phyloP scores from a whole-genome alignment of 1,140 invertebrate species.

The Lithobius niger region DNA sequence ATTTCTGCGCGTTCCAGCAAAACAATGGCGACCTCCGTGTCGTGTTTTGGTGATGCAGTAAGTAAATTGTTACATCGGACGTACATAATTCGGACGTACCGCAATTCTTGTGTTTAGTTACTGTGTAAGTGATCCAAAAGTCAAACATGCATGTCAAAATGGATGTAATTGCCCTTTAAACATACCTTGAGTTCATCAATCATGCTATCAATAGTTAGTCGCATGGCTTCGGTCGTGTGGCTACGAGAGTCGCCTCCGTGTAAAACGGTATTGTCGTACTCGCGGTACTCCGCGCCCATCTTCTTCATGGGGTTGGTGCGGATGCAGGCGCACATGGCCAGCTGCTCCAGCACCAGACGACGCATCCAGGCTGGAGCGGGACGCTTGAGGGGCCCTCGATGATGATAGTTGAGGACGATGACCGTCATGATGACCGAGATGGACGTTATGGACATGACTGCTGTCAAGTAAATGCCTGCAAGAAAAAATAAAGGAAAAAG shows the following conservation, averaged over 20 bases:
- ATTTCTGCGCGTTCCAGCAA: too few species aligned
- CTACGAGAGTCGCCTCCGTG: neutral
- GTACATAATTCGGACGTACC: too few species aligned
- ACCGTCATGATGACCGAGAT: conserved; percentile 40
- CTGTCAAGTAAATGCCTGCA: conserved; percentile 34
- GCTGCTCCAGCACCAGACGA: conserved; percentile 24
- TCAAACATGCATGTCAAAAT: too few species aligned
- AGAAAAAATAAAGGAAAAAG: conserved; percentile 5
- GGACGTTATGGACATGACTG: conserved; percentile 39
- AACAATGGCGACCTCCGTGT: too few species aligned
- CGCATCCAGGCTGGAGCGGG: conserved; percentile 37
- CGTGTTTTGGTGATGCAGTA: too few species aligned
- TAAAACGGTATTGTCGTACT: conserved; percentile 4
- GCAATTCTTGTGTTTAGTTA: too few species aligned
- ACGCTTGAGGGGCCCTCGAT: conserved; percentile 36
- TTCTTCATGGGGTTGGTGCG: conserved; percentile 8
- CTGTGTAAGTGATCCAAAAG: too few species aligned
- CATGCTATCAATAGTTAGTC: neutral
- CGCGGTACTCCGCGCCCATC: neutral
- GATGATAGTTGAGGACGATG: conserved; percentile 41
- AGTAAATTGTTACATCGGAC: too few species aligned
- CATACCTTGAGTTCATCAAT: neutral
- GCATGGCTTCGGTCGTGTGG: neutral
- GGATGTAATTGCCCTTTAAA: too few species aligned
- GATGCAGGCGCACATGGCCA: conserved; percentile 23